Conservation (phyloP, 1,140 invertebrate genomes). For the Caenorhabditis briggsae region DNA sequence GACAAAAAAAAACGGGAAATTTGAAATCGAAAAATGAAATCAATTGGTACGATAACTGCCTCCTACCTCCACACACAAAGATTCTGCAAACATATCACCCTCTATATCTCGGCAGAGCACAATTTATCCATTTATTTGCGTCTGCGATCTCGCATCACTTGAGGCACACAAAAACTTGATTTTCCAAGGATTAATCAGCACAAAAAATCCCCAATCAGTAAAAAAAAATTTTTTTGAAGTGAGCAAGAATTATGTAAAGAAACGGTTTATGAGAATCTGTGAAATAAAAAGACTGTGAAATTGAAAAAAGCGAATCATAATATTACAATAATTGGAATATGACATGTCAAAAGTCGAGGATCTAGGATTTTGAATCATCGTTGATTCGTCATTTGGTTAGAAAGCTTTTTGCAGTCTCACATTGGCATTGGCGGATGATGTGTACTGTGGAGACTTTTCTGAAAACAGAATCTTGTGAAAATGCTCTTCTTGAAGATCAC, state of each 20-base stretch:
- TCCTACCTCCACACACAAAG: background rate
- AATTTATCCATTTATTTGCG: constrained; percentile 45
- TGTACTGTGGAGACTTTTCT: constrained; percentile 94
- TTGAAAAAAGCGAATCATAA: background rate
- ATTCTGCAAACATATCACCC: constrained; percentile 50
- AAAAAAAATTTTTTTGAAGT: background rate
- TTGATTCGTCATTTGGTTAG: background rate
- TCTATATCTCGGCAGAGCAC: constrained; percentile 7
- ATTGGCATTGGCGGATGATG: constrained; percentile 89
- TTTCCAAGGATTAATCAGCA: constrained; percentile 42
- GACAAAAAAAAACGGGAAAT: background rate
- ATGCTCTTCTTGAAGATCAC: too few relatives aligned
- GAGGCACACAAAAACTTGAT: constrained; percentile 54
- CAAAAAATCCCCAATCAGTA: background rate
- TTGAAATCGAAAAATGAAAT: constrained; percentile 40
- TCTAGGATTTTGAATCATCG: background rate
- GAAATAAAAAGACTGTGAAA: background rate
- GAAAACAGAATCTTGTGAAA: too few relatives aligned
- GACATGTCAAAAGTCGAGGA: constrained; percentile 53
- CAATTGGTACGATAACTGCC: constrained; percentile 20
- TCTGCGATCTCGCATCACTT: constrained; percentile 26
- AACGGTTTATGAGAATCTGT: background rate
- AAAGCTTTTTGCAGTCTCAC: constrained; percentile 66
- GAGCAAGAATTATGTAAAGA: constrained; percentile 1
- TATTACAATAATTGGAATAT: constrained; percentile 16